A percentile compares a stretch with the other conserved stretches of the same genome.
Conservation (phyloP, 2,888 invertebrate species). For the Latheticus oryzae region DNA sequence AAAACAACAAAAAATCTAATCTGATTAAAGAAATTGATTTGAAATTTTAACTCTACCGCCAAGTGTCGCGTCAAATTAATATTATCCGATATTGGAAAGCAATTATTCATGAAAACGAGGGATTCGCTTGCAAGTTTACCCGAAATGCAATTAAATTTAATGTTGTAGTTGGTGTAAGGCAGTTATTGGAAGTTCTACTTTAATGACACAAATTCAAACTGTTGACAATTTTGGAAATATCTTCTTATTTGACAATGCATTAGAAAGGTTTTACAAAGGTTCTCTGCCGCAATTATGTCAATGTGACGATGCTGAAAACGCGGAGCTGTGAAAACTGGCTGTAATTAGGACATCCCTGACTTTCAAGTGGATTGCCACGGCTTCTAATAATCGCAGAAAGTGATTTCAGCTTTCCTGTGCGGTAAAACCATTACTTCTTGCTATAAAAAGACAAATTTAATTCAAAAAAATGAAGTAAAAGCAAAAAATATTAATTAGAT, state of each 20-base stretch:
- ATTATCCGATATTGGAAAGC: slow-evolving; percentile 35
- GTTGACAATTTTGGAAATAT: slow-evolving; percentile 30
- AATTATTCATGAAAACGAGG: slow-evolving; percentile 35
- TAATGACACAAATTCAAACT: slow-evolving; percentile 28
- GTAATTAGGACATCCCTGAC: slow-evolving; percentile 34
- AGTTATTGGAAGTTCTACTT: slow-evolving; percentile 21
- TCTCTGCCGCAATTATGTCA: slow-evolving; percentile 39
- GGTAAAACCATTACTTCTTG: slow-evolving; percentile 19
- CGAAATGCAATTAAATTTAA: slow-evolving; percentile 33
- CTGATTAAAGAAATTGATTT: slow-evolving; percentile 13
- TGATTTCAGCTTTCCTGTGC: slow-evolving; percentile 14
- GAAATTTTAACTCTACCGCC: slow-evolving; percentile 23
- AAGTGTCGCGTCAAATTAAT: slow-evolving; percentile 35
- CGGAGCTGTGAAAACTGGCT: slow-evolving; percentile 34
- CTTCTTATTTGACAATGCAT: slow-evolving; percentile 24
- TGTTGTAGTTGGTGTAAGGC: slow-evolving; percentile 18
- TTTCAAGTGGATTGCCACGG: slow-evolving; percentile 37
- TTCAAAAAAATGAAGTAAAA: slow-evolving; percentile 19
- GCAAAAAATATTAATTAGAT: slow-evolving; percentile 7
- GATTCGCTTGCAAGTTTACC: slow-evolving; percentile 24
- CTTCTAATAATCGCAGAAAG: slow-evolving; percentile 32
- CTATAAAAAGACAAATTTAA: slow-evolving; percentile 23
- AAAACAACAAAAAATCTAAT: slow-evolving; percentile 13
- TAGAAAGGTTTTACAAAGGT: slow-evolving; percentile 28
- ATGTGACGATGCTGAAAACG: slow-evolving; percentile 40